These are phyloP conservation scores for Homarus gammarus DNA, from an alignment of 2,888 invertebrate species.

Conservation along the genomic window DNA sequence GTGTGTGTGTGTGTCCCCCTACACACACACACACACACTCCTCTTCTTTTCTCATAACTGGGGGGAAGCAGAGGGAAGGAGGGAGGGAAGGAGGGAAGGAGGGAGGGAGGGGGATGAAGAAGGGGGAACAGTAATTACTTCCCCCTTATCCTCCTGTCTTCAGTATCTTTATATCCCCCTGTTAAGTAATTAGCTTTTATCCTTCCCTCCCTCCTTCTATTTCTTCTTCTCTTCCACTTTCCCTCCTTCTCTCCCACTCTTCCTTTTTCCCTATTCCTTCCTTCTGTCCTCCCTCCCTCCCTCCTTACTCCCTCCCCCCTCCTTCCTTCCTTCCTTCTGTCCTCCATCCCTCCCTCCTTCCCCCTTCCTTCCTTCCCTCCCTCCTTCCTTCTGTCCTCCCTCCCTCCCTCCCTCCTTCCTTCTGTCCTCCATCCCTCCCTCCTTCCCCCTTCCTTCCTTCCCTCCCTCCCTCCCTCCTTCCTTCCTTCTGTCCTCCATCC, in stretches of 20 bases:
- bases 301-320: too few species aligned
- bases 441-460: slow-evolving; percentile 10
- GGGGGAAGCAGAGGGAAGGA: background rate
- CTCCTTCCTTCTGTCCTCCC: background rate
- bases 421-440: slow-evolving; percentile 27
- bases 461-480: background rate
- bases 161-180: too few species aligned
- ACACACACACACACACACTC: too few species aligned
- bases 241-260: background rate
- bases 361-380: background rate
- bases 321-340: background rate
- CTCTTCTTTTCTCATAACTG: too few species aligned
- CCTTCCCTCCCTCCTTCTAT: background rate
- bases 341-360: background rate
- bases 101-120: slow-evolving; percentile 13
- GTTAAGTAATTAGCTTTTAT: too few species aligned
- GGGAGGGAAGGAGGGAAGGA: slow-evolving; percentile 13
- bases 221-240: background rate
- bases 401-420: background rate
- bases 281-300: background rate
- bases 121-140: slow-evolving; percentile 6
- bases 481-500: background rate
- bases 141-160: too few species aligned
- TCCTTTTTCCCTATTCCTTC: background rate
- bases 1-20: too few species aligned